Base-by-base conservation (phyloP, 2,888 invertebrate genomes). In the Venustoraphidia nigricollis region DNA sequence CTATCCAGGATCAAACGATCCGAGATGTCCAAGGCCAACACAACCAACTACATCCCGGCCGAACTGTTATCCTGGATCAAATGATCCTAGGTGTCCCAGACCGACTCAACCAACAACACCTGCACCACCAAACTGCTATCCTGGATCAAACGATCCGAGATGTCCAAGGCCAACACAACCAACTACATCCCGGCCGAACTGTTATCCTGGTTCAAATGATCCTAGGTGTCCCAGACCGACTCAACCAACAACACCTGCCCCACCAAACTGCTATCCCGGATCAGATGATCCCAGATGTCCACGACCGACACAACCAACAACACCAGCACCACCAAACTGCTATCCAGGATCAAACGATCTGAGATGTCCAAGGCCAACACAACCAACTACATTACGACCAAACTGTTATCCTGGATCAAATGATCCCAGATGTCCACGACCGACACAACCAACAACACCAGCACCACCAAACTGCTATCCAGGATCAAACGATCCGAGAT, bases 1-100 rank as follows among this genome's bases (percentile, higher is more conserved):
- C 52, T 57, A 53, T 45, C 62, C 62, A 13, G 66, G 63, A 34
- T 61, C 62, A 9, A 59, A 57, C 10, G 68, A 71, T 55, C 65
- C 66, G 0, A 57, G 67, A 27, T 52, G 67, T 49, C 63, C 62
- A 3, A 48, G 52, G 48, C 54, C 52, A n/a, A 46, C 55, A 13
- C 14, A 45, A 44, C 41, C 56, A 54, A 48, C 50, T 9, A 44
- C 57, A 11, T n/a, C 55, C 5, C 56, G 53, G 10, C 56, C 58
- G 1, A 48, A 49, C 1, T 62, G 62, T 44, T 59, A 57, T 49
- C 61, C 62, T 10, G 61, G 60, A 14, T 57, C 58, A 9, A 53
- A 42, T 11, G 61, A 62, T 51, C 57, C 59, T 8, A 52, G 60
- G 47, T 62, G 60, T 52, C 57, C 56, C 11, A 49, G 51, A 44